Evolutionary conservation across 2,888 invertebrate genomes (phyloP), one percentile per base, ranked within the genome.

Genomic region (Phaedon cochleariae): DNA sequence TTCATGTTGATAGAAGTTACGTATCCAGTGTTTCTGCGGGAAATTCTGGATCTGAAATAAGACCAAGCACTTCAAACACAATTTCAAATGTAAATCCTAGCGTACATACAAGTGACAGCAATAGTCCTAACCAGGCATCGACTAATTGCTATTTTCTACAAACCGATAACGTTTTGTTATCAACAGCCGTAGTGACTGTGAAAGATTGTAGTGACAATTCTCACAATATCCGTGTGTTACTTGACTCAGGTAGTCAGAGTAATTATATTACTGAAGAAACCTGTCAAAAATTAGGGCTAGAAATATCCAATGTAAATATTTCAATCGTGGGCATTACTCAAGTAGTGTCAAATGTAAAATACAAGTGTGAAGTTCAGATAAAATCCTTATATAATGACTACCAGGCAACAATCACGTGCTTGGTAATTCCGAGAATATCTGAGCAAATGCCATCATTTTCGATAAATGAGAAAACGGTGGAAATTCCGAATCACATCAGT

Each of bases 351-450:
- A 29, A 52, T 29, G 9, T n/a, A n/a, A 29, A 52, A 12, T 4
- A 52, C 20, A 52, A 52, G 29, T 51, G 51, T 26, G 26, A 51
- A 51, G 17, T 51, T 12, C 26, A 51, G 9, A 26, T 58, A 7
- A 9, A 31, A 2, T 58, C 58, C 21, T 12, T 58, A 1, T 7
- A 46, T 26, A 58, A 45, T 34, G 21, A n/a, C 2, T 58, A 46
- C 31, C n/a, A 58, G 5, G 46, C 29, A 26, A 26, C 9, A 7
- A 15, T 46, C 7, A 26, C 7, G 2, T 58, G 58, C 29, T 12
- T 58, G 18, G 58, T 58, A 7, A 31, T 58, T 29, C 20, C 46
- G 7, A 58, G 20, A 58, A 48, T 58, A 18, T 58, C 45, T 46
- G 58, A 58, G n/a, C 29, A 26, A 26, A 29, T 52, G 52, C 52